phyloP scores from a whole-genome alignment of 2,113 vertebrate species.

The Oplegnathus fasciatus region DNA sequence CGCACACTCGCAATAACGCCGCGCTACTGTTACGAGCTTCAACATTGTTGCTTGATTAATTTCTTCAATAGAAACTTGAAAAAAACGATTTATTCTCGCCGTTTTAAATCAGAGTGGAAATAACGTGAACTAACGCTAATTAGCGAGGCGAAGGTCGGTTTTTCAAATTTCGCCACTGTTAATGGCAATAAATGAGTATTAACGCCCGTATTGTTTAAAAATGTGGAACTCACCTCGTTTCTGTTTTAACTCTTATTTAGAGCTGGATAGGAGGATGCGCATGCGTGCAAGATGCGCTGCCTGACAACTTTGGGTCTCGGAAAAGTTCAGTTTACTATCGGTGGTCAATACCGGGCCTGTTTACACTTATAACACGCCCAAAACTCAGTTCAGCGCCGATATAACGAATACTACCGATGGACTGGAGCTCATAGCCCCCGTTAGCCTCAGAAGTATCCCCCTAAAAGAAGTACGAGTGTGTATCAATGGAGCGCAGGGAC shows the following conservation, averaged over 20 bases:
- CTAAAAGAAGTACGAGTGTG: conserved; percentile 42
- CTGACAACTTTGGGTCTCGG: conserved; percentile 86
- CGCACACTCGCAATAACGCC: conserved; percentile 40
- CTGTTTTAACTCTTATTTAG: conserved; percentile 91
- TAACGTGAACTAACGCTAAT: conserved; percentile 55
- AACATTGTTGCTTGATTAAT: conserved; percentile 82
- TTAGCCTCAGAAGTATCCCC: conserved; percentile 13
- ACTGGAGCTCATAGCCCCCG: conserved; percentile 9
- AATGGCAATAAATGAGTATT: conserved; percentile 45
- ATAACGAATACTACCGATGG: background rate
- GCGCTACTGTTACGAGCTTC: conserved; percentile 56
- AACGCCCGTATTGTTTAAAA: conserved; percentile 74
- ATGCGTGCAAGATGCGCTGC: conserved; percentile 84
- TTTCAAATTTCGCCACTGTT: conserved; percentile 56
- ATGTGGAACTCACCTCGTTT: conserved; percentile 90
- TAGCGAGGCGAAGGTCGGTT: conserved; percentile 45
- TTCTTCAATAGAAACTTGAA: conserved; percentile 88
- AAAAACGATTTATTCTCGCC: conserved; percentile 83
- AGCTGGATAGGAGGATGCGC: conserved; percentile 84
- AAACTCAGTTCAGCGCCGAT: conserved; percentile 39
- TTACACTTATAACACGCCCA: conserved; percentile 47
- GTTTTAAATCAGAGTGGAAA: conserved; percentile 77
- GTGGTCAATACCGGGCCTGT: conserved; percentile 62
- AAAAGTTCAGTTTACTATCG: conserved; percentile 83
- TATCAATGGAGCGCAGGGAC: conserved; percentile 64